Evolutionary conservation across 2,113 vertebrate genomes (phyloP), one percentile per base, ranked within the genome.

Genomic region (Mellivora capensis): DNA sequence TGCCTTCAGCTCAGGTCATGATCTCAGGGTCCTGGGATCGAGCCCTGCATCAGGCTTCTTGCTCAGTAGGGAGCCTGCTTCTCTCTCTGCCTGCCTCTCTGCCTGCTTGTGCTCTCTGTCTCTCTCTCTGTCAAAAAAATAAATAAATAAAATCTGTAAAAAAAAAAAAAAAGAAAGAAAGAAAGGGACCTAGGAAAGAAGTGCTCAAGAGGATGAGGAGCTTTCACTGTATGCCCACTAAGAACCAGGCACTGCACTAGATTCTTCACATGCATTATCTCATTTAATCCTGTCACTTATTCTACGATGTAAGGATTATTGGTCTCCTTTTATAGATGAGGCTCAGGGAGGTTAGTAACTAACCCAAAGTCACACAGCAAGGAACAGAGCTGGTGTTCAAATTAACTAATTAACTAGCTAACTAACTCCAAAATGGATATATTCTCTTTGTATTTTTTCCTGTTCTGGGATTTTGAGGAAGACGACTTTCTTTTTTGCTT

Each of bases 331-430:
- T 80, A 83, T 1, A 96, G 64, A 61, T n/a, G 7, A 76, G 31
- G 72, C 69, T 91, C 67, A 93, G 54, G 47, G 59, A 96, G 31
- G n/a, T 93, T 57, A 85, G 29, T 88, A 97, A 97, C 49, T 54
- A 85, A 42, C 61, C 44, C 39, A n/a, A 92, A 82, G 52, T 84
- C 69, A 79, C 62, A 93, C 1, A 93, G 25, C 54, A 81, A 94
- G 18, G 57, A 94, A 88, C 34, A 95, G 15, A 87, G 59, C 20
- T 91, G 3, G 34, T 39, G 8, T 87, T 80, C n/a, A 95, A 91
- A 91, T 4, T 91, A 72, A 85, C 54, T 57, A 57, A 54, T 18
- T 18, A 59, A 59, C 57, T 61, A 61, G 20, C 23, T 61, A 61
- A 61, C 61, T 89, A 64, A 86, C 25, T 96, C 82, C 76, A 85